Evolutionary conservation across 1,140 invertebrate species (phyloP).

Genomic region (Limonius californicus): DNA sequence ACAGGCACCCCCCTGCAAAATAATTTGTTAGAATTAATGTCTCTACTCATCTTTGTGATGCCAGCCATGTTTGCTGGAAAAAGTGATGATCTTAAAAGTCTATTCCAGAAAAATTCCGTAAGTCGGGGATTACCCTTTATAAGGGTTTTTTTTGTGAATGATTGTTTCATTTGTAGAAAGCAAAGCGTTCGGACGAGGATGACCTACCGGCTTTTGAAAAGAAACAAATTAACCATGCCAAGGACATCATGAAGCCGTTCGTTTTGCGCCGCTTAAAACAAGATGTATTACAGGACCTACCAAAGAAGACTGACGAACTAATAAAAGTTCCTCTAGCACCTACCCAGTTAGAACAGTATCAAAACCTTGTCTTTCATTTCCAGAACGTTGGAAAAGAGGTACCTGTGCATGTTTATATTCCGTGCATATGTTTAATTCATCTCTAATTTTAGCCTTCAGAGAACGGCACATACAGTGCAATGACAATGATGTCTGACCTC

Average conservation of each 20-base stretch:
- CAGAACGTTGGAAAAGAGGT: constrained; percentile 58
- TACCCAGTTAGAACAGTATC: constrained; percentile 71
- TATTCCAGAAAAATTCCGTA: constrained; percentile 74
- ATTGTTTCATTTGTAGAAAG: background rate
- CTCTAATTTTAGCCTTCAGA: background rate
- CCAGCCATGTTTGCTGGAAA: constrained; percentile 89
- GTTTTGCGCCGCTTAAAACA: constrained; percentile 85
- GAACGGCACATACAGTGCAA: constrained; percentile 52
- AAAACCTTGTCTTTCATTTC: constrained; percentile 69
- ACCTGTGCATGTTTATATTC: too few species aligned
- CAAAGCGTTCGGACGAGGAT: constrained; percentile 36
- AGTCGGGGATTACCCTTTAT: too few species aligned
- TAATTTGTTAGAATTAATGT: constrained; percentile 93
- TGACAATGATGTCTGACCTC: constrained; percentile 84
- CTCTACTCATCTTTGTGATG: constrained; percentile 93
- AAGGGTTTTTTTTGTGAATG: too few species aligned
- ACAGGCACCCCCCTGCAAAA: constrained; percentile 96
- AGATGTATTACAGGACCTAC: constrained; percentile 79
- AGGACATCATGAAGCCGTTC: constrained; percentile 94
- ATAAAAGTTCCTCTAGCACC: constrained; percentile 62
- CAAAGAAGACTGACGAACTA: constrained; percentile 71
- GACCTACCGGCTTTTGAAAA: constrained; percentile 75
- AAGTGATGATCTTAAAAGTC: constrained; percentile 79
- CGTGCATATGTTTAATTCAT: too few species aligned
- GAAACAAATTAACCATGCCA: constrained; percentile 87